Percentiles rank a stretch among this genome's conserved stretches.
Evolutionary conservation across 2,888 invertebrate genomes (phyloP).

Genomic region (Julus scandinavius): DNA sequence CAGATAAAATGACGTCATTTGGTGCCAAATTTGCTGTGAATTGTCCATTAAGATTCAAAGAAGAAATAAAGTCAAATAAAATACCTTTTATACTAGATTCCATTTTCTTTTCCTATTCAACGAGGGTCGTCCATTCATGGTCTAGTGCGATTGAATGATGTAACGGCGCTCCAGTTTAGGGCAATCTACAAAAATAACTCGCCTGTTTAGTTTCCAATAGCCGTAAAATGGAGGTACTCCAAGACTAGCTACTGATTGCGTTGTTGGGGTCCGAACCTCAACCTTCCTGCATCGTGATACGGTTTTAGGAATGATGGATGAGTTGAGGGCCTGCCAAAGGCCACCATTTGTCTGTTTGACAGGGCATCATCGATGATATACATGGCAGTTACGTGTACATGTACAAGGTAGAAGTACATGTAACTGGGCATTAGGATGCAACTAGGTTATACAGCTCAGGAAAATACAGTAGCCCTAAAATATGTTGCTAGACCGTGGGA

Average conservation of each 20-base stretch:
- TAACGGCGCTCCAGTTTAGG: too few species aligned
- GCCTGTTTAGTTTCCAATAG: too few species aligned
- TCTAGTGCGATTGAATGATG: too few species aligned
- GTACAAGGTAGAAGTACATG: not conserved
- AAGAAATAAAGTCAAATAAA: too few species aligned
- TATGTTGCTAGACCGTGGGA: not conserved
- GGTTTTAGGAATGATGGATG: not conserved
- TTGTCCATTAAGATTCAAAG: too few species aligned
- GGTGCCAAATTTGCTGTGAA: too few species aligned
- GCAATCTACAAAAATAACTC: too few species aligned
- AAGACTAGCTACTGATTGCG: conserved; percentile 19
- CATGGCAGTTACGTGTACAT: not conserved
- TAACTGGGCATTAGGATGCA: not conserved
- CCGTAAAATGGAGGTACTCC: too few species aligned
- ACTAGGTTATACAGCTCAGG: not conserved
- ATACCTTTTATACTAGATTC: too few species aligned
- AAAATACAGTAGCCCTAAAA: not conserved
- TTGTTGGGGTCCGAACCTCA: not conserved
- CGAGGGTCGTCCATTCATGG: too few species aligned
- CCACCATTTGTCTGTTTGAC: conserved; percentile 20
- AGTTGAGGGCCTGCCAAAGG: conserved; percentile 13
- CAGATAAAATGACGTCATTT: too few species aligned
- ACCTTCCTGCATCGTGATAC: conserved; percentile 1
- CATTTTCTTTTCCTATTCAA: too few species aligned
- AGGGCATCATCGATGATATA: conserved; percentile 26